Evolutionary conservation across 2,113 vertebrate genomes (phyloP).

Genomic region (Pao palembangensis): DNA sequence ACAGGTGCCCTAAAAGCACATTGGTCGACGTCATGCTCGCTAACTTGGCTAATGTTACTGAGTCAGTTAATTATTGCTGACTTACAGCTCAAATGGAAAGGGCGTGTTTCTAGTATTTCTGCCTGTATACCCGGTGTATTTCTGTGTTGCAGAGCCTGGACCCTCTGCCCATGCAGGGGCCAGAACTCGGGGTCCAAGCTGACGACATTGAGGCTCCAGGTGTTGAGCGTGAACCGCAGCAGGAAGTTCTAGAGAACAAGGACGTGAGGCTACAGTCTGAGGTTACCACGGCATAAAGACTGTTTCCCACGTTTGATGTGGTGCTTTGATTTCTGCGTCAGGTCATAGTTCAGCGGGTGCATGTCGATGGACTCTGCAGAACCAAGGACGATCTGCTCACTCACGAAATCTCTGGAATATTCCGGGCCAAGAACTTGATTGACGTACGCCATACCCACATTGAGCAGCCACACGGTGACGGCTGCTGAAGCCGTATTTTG

Average conservation of each 20-base stretch:
- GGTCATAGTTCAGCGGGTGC: slow-evolving; percentile 92
- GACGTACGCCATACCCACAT: slow-evolving; percentile 75
- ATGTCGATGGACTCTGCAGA: slow-evolving; percentile 90
- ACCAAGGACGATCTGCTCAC: slow-evolving; percentile 93
- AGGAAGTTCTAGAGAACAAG: slow-evolving; percentile 96
- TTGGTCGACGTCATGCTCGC: no score
- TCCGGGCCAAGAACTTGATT: slow-evolving; percentile 90
- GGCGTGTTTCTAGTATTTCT: no score
- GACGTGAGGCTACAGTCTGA: slow-evolving; percentile 74
- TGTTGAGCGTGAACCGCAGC: slow-evolving; percentile 85
- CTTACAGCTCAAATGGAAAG: no score
- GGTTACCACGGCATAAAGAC: no score
- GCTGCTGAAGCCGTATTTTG: not conserved
- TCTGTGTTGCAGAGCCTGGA: slow-evolving; percentile 84
- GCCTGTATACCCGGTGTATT: not conserved
- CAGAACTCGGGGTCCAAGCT: slow-evolving; percentile 84
- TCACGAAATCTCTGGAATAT: slow-evolving; percentile 88
- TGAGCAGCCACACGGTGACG: not conserved
- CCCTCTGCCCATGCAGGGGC: slow-evolving; percentile 85
- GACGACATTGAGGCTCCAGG: slow-evolving; percentile 87
- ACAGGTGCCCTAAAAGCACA: no score
- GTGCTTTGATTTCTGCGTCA: slow-evolving; percentile 46
- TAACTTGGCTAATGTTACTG: no score
- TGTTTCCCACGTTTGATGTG: not conserved
- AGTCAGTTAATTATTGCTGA: no score